Evolutionary conservation across 2,797 vertebrate species (phyloP).

Genomic region (Xyrichtys novacula): DNA sequence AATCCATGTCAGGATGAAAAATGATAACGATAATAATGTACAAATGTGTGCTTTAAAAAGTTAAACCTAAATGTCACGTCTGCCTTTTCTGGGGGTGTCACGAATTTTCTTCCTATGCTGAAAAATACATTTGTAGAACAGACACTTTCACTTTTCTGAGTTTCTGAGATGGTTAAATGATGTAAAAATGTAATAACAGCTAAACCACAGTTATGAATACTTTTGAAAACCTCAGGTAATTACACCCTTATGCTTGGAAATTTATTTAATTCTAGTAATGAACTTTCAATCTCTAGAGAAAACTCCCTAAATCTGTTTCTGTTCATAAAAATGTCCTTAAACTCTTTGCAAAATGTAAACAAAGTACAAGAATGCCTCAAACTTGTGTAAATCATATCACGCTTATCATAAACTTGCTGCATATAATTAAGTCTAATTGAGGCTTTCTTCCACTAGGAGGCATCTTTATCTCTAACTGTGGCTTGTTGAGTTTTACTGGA

Average conservation of each 20-base stretch:
- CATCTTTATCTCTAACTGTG: conserved; percentile 21
- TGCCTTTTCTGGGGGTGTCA: conserved; percentile 16
- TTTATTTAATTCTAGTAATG: not conserved
- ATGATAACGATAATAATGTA: not conserved
- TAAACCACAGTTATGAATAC: not conserved
- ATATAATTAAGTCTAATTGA: conserved; percentile 20
- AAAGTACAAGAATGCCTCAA: not conserved
- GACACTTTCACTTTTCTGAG: not conserved
- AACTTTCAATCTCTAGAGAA: not conserved
- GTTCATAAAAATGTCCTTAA: not conserved
- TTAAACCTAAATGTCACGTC: not conserved
- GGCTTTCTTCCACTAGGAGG: conserved; percentile 42
- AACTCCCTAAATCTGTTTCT: not conserved
- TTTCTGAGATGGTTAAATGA: not conserved
- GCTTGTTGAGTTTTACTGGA: conserved; percentile 35
- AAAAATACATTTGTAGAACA: not conserved
- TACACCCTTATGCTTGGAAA: not conserved
- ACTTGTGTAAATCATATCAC: not conserved
- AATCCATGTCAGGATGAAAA: not conserved
- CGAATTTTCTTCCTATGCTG: not conserved
- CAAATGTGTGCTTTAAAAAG: not conserved
- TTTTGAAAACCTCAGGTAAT: not conserved
- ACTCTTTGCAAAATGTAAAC: not conserved
- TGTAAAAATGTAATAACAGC: not conserved
- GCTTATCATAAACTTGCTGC: not conserved